Conservation (phyloP, 2,888 invertebrate genomes). For the Melanargia galathea region DNA sequence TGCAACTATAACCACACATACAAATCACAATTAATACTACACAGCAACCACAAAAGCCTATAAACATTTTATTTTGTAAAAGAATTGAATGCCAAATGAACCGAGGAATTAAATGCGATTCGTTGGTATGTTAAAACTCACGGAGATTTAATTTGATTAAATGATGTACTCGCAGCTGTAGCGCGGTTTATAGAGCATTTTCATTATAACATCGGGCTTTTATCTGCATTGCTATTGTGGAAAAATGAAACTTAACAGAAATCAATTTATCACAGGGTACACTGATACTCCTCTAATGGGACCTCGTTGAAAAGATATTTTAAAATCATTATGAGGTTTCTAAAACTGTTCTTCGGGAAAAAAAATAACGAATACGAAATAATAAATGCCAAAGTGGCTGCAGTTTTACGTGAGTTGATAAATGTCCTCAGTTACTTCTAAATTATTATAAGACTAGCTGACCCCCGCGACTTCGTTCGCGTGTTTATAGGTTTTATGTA, state of each 20-base stretch:
- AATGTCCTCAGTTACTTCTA: too few species aligned
- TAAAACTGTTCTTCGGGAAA: too few species aligned
- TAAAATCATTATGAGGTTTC: too few species aligned
- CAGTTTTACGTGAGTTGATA: too few species aligned
- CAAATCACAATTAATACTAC: not conserved
- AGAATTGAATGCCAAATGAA: conserved; percentile 6
- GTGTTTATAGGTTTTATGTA: too few species aligned
- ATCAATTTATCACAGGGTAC: too few species aligned
- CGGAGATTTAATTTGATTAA: conserved; percentile 5
- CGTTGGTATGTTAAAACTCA: conserved; percentile 6
- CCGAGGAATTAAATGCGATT: conserved; percentile 2
- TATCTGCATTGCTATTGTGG: not conserved
- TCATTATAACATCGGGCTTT: not conserved
- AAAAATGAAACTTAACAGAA: not conserved
- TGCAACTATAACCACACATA: not conserved
- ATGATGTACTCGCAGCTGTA: not conserved
- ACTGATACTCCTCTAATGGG: too few species aligned
- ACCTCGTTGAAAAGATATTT: too few species aligned
- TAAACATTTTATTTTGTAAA: not conserved
- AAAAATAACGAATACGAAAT: too few species aligned
- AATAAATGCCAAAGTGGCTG: too few species aligned
- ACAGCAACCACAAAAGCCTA: not conserved
- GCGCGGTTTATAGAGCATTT: not conserved
- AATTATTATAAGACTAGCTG: too few species aligned
- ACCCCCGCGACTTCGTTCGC: too few species aligned